Percentiles rank a stretch among this genome's conserved stretches.
Conservation (phyloP, 2,113 vertebrate species). For the Nipponia nippon region DNA sequence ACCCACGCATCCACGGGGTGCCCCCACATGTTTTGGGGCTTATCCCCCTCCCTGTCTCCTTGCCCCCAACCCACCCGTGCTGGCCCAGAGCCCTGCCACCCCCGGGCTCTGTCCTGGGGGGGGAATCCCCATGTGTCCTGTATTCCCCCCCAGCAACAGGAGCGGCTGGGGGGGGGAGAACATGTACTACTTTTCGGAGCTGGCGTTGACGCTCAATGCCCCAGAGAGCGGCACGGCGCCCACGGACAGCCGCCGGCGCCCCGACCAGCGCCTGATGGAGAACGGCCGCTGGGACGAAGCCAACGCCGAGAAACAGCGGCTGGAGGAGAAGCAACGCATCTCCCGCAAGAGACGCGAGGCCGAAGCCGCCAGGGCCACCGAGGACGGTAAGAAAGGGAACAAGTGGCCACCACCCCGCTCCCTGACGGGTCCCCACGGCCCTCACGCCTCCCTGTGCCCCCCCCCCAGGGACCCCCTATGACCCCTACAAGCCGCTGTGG, state of each 20-base stretch:
- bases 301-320: constrained; percentile 90
- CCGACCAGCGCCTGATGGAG: constrained; percentile 95
- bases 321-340: constrained; percentile 93
- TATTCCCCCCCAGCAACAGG: too few relatives aligned
- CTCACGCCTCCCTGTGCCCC: background rate
- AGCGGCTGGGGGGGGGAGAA: constrained; percentile 78
- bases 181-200: constrained; percentile 96
- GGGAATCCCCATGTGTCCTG: too few relatives aligned
- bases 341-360: constrained; percentile 85
- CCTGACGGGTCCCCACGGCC: accelerated
- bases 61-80: too few relatives aligned
- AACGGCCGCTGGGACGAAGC: constrained; percentile 94
- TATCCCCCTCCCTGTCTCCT: too few relatives aligned
- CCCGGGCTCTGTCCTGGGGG: too few relatives aligned
- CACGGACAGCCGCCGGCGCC: constrained; percentile 88
- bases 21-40: too few relatives aligned
- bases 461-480: constrained; percentile 75
- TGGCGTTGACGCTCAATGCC: constrained; percentile 91
- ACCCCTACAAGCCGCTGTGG: constrained; percentile 89
- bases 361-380: constrained; percentile 73
- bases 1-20: too few relatives aligned
- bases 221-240: constrained; percentile 84
- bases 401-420: accelerated
- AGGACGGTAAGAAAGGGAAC: constrained; percentile 71
- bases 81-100: too few relatives aligned